These are phyloP conservation scores for Goniozus legneri DNA, from an alignment of 1,140 invertebrate genomes.

Conservation along the genomic window DNA sequence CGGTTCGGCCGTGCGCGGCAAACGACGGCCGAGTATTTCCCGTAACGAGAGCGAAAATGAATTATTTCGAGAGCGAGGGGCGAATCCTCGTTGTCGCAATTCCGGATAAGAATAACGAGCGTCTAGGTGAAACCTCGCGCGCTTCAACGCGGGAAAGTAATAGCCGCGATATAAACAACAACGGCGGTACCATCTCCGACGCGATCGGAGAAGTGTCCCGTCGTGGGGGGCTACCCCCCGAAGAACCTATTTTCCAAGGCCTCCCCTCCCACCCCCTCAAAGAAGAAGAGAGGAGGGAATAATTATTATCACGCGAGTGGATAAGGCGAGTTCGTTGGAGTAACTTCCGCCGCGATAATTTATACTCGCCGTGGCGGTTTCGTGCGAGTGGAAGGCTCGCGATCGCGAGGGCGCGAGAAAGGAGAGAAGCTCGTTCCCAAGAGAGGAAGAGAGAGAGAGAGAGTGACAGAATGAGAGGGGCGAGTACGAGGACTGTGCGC, in stretches of 20 bases:
- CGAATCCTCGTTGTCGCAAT: no score
- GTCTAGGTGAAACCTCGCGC: no score
- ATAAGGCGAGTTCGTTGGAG: slow-evolving; percentile 27
- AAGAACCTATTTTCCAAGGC: neutral
- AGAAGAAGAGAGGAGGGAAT: neutral
- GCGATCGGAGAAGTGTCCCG: neutral
- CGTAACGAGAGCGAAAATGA: no score
- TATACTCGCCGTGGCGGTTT: slow-evolving; percentile 24
- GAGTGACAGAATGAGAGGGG: neutral
- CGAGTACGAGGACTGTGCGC: neutral
- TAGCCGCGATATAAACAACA: neutral
- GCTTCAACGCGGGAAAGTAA: neutral
- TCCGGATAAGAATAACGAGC: no score
- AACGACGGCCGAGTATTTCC: no score
- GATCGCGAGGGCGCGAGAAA: no score
- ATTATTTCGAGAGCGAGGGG: no score
- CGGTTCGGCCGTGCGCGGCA: no score
- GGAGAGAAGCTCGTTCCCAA: neutral
- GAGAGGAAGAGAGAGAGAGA: neutral
- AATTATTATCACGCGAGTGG: slow-evolving; percentile 25
- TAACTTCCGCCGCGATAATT: slow-evolving; percentile 34
- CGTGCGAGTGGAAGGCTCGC: no score
- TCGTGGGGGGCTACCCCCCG: neutral
- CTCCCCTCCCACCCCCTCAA: no score
- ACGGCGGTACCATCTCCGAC: neutral